Evolutionary conservation across 2,888 invertebrate genomes (phyloP).

Genomic region (Dicycla oo): DNA sequence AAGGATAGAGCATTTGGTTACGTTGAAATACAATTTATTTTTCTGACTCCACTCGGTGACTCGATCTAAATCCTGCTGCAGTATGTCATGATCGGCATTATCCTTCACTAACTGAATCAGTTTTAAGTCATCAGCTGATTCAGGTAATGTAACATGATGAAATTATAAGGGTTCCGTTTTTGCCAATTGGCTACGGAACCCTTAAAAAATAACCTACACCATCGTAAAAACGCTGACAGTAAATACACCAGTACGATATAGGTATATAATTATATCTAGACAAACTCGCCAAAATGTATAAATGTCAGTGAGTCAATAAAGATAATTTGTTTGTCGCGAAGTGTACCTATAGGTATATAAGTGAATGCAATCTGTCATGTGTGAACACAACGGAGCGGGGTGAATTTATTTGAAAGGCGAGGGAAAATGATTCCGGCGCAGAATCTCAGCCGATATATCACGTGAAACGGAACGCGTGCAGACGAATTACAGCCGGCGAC

Average conservation of each 20-base stretch:
- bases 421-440: conserved; percentile 54
- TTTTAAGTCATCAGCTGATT: no score
- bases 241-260: conserved; percentile 22
- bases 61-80: no score
- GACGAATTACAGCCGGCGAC: conserved; percentile 56
- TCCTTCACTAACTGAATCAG: no score
- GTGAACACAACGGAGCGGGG: conserved; percentile 44
- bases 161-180: neutral
- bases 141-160: no score
- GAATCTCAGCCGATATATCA: conserved; percentile 52
- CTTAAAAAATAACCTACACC: neutral
- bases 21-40: no score
- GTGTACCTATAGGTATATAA: conserved; percentile 51
- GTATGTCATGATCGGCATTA: no score
- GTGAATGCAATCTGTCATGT: conserved; percentile 62
- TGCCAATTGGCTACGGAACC: neutral
- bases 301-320: conserved; percentile 63
- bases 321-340: conserved; percentile 57
- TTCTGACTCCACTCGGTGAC: no score
- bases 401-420: conserved; percentile 57
- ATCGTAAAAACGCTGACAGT: conserved; percentile 14
- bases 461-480: conserved; percentile 46
- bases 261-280: conserved; percentile 1
- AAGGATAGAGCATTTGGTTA: no score
- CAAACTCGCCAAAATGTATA: conserved; percentile 42